These are phyloP conservation scores for Distichodus sexfasciatus DNA, from an alignment of 2,797 vertebrate species.

Conservation along the genomic window DNA sequence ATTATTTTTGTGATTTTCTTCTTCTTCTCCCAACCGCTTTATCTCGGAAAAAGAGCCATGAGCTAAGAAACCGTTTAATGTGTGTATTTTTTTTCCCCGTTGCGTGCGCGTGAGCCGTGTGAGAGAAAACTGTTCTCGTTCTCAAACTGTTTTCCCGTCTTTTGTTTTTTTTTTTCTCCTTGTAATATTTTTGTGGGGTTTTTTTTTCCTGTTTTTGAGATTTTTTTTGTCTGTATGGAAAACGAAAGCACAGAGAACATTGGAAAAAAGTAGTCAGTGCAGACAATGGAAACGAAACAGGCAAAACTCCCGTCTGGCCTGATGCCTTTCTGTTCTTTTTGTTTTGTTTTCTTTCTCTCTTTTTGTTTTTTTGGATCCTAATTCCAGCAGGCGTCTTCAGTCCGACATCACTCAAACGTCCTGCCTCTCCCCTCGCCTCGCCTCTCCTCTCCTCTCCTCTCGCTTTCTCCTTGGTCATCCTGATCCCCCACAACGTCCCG, in stretches of 20 bases:
- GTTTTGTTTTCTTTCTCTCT: slow-evolving; percentile 30
- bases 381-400: slow-evolving; percentile 54
- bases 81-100: slow-evolving; percentile 42
- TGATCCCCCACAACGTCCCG: slow-evolving; percentile 40
- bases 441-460: slow-evolving; percentile 50
- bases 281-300: slow-evolving; percentile 75
- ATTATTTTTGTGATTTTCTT: slow-evolving; percentile 69
- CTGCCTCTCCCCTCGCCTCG: slow-evolving; percentile 48
- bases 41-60: slow-evolving; percentile 61
- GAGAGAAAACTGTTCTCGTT: slow-evolving; percentile 62
- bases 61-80: slow-evolving; percentile 63
- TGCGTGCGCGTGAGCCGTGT: slow-evolving; percentile 37
- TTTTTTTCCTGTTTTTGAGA: slow-evolving; percentile 56
- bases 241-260: slow-evolving; percentile 71
- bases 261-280: slow-evolving; percentile 76
- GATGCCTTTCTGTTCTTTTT: slow-evolving; percentile 53
- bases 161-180: slow-evolving; percentile 56
- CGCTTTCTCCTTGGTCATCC: slow-evolving; percentile 3
- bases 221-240: slow-evolving; percentile 61
- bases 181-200: slow-evolving; percentile 50
- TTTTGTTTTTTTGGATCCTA: slow-evolving; percentile 41
- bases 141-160: slow-evolving; percentile 53
- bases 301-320: slow-evolving; percentile 61
- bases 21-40: no score
- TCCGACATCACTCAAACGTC: slow-evolving; percentile 45